phyloP scores from a whole-genome alignment of 1,140 invertebrate genomes.

The Rhizoglyphus robini region DNA sequence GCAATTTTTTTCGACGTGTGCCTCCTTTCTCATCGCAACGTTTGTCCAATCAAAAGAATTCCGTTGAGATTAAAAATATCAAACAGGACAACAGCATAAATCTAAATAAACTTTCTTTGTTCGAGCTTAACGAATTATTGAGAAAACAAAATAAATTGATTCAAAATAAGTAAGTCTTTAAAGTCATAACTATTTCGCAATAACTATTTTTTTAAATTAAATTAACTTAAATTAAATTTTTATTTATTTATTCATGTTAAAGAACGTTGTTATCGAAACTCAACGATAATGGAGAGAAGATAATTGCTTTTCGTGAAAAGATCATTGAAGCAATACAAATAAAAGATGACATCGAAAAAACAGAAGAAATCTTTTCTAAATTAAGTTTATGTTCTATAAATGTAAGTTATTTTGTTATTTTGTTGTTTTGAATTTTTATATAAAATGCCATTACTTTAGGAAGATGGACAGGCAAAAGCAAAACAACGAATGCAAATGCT shows the following conservation, averaged over 20 bases:
- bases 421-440: background rate
- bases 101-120: background rate
- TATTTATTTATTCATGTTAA: background rate
- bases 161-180: background rate
- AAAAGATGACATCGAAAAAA: background rate
- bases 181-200: no score
- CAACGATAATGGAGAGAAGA: slow-evolving; percentile 6
- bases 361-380: slow-evolving; percentile 4
- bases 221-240: background rate
- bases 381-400: background rate
- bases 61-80: background rate
- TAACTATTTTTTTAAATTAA: background rate
- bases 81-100: background rate
- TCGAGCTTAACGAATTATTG: background rate
- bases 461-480: background rate
- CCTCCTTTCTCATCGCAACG: background rate
- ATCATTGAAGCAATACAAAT: background rate
- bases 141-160: background rate
- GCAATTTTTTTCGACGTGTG: no score
- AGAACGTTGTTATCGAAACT: background rate
- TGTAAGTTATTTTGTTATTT: background rate
- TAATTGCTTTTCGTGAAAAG: background rate
- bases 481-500: background rate
- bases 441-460: no score
- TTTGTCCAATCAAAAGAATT: background rate